Percentiles rank a stretch among this genome's conserved stretches.
Evolutionary conservation across 2,797 vertebrate genomes (phyloP).

Genomic region (Lepus townsendii): DNA sequence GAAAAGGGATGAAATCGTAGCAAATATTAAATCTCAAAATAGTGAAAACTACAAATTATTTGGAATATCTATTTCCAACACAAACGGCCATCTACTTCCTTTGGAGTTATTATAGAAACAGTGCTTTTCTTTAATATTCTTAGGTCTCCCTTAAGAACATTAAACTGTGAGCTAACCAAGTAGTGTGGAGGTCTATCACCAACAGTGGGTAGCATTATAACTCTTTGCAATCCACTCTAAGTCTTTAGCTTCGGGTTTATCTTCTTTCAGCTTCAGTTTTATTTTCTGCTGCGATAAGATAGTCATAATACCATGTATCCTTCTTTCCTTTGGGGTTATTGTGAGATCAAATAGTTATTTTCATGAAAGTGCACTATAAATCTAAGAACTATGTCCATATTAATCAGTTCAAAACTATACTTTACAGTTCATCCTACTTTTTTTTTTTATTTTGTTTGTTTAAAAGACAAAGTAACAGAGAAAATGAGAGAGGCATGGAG

Average conservation of each 20-base stretch:
- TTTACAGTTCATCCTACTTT: not conserved
- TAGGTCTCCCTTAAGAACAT: slow-evolving; percentile 48
- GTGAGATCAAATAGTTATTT: slow-evolving; percentile 54
- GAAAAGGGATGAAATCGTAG: not conserved
- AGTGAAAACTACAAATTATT: slow-evolving; percentile 54
- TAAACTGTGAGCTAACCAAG: not conserved
- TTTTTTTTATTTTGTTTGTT: no score
- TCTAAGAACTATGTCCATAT: not conserved
- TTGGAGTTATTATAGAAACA: slow-evolving; percentile 32
- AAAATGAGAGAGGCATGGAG: not conserved
- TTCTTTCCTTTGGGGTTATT: slow-evolving; percentile 11
- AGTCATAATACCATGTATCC: slow-evolving; percentile 15
- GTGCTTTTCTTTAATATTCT: slow-evolving; percentile 57
- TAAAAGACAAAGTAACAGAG: no score
- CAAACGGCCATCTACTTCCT: slow-evolving; percentile 48
- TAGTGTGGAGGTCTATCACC: not conserved
- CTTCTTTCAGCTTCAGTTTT: slow-evolving; percentile 2
- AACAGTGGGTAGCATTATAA: not conserved
- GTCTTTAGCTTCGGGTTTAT: slow-evolving; percentile 1
- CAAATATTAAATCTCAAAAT: slow-evolving; percentile 52
- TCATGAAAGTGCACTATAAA: not conserved
- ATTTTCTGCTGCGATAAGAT: slow-evolving; percentile 43
- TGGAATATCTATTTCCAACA: slow-evolving; percentile 57
- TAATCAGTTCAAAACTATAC: not conserved
- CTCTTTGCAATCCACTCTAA: not conserved